Percentiles rank a stretch among this genome's conserved stretches.
Evolutionary conservation across 1,140 invertebrate species (phyloP).

Genomic region (Brachionus rubens): DNA sequence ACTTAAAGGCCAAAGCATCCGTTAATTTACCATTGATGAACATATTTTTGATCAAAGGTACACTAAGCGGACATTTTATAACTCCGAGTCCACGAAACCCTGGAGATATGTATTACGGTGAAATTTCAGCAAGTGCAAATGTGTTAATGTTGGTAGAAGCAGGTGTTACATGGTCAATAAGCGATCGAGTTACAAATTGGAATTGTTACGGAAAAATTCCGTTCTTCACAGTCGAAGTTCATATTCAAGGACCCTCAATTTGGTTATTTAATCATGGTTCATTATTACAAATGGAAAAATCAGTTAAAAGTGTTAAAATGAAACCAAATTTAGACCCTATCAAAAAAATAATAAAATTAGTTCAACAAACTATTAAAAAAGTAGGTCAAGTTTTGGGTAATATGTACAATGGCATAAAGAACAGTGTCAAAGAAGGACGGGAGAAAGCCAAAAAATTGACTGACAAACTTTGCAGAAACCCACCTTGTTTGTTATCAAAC

Average conservation of each 20-base stretch:
- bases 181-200: neutral
- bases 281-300: neutral
- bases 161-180: neutral
- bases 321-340: neutral
- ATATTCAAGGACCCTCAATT: neutral
- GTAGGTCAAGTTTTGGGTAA: neutral
- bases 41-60: neutral
- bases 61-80: neutral
- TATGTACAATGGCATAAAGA: constrained; percentile 5
- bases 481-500: neutral
- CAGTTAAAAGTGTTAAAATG: neutral
- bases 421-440: neutral
- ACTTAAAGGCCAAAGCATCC: neutral
- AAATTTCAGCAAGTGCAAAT: neutral
- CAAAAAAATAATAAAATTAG: neutral
- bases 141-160: neutral
- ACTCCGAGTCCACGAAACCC: neutral
- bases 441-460: neutral
- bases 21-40: neutral
- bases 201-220: neutral
- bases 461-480: neutral
- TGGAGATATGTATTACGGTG: neutral
- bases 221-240: neutral
- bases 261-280: neutral
- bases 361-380: neutral